These are phyloP conservation scores for Ascidia mentula DNA, from an alignment of 23 tunicate species.

Conservation along the genomic window DNA sequence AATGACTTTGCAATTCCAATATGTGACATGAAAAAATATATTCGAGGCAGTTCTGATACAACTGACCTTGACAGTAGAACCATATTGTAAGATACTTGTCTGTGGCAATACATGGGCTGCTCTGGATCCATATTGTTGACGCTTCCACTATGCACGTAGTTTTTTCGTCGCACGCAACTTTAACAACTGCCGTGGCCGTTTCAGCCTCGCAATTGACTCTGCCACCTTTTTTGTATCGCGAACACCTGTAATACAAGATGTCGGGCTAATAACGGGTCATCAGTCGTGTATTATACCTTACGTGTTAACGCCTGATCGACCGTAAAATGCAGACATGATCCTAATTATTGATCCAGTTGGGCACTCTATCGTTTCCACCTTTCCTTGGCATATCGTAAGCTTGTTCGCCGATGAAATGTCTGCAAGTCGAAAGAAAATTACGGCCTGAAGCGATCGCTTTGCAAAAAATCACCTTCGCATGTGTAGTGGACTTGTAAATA, in stretches of 20 bases:
- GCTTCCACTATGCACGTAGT: constrained; percentile 23
- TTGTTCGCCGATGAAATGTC: not conserved
- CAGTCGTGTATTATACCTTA: not conserved
- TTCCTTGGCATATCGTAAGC: constrained; percentile 20
- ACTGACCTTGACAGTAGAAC: constrained; percentile 35
- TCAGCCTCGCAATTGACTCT: constrained; percentile 18
- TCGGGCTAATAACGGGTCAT: not conserved
- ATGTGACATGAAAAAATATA: too few species aligned
- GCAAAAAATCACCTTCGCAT: constrained; percentile 28
- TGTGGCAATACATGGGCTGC: constrained; percentile 32
- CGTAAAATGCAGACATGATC: constrained; percentile 32
- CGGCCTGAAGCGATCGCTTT: too few species aligned
- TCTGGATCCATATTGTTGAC: constrained; percentile 33
- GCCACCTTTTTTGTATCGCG: not conserved
- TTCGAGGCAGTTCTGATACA: too few species aligned
- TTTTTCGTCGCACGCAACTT: constrained; percentile 24
- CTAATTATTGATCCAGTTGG: constrained; percentile 31
- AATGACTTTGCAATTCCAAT: too few species aligned
- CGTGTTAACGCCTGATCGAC: constrained; percentile 23
- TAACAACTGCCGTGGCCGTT: constrained; percentile 41
- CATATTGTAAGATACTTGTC: constrained; percentile 45
- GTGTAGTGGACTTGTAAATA: constrained; percentile 5
- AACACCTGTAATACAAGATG: not conserved
- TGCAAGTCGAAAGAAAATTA: constrained; percentile 14
- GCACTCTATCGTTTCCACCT: constrained; percentile 12